phyloP scores from a whole-genome alignment of 1,140 invertebrate species.

The Nilaparvata lugens region DNA sequence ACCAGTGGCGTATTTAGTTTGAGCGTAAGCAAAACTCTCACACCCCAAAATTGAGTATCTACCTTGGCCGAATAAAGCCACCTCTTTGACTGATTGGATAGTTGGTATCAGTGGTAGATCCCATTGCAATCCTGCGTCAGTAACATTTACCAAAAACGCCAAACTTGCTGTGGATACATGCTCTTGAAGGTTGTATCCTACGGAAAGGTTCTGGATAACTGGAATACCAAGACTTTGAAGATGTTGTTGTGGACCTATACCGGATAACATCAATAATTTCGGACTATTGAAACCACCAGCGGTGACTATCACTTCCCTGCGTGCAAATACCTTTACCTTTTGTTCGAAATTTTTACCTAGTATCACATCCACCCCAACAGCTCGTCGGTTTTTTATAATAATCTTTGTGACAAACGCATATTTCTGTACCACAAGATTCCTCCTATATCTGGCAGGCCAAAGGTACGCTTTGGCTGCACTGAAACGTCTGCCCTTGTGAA shows the following conservation, averaged over 20 bases:
- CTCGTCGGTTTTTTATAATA: constrained; percentile 58
- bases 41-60: constrained; percentile 38
- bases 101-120: no score
- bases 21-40: constrained; percentile 53
- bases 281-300: constrained; percentile 50
- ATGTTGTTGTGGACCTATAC: constrained; percentile 51
- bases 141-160: constrained; percentile 49
- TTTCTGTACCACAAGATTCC: constrained; percentile 53
- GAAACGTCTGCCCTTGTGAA: constrained; percentile 41
- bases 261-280: constrained; percentile 54
- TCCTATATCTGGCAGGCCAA: constrained; percentile 41
- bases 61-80: constrained; percentile 19
- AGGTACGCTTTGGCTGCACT: constrained; percentile 48
- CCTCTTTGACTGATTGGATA: no score
- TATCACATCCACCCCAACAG: constrained; percentile 51
- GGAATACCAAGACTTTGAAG: constrained; percentile 40
- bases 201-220: constrained; percentile 53
- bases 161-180: constrained; percentile 59
- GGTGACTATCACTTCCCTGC: constrained; percentile 48
- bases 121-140: not conserved
- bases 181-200: constrained; percentile 73
- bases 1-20: constrained; percentile 39
- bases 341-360: constrained; percentile 27
- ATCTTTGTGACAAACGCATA: constrained; percentile 50
- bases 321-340: constrained; percentile 36